Base-by-base conservation (phyloP, 2,888 invertebrate species). In the Athrips mouffetella region DNA sequence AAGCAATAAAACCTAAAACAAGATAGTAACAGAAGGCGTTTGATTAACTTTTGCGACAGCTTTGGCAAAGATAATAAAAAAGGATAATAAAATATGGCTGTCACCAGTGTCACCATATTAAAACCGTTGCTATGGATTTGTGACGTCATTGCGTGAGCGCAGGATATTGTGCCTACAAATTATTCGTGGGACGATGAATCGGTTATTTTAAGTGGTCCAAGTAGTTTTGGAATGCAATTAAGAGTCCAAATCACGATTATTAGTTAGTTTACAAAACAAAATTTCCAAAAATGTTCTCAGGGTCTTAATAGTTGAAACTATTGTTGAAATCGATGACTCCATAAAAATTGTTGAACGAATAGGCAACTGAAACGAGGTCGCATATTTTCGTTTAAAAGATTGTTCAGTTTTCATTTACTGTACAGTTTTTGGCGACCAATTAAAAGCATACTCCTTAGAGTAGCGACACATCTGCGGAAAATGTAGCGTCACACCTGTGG, bases 81-180 rank as follows among this genome's bases (percentile, higher is more conserved):
- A 33, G 41, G 6, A 33, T 54, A 25, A 52, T n/a, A 48, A 55
- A 50, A 52, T 52, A 54, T 51, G 49, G 30, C 51, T 46, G 52
- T 52, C 47, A 39, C 49, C 37, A 60, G 23, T n/a, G n/a, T n/a
- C n/a, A n/a, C n/a, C n/a, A n/a, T n/a, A n/a, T n/a, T 61, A 50
- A 62, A 62, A 58, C 40, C 51, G 60, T 57, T 51, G 20, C 46
- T 18, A 33, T 21, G 39, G 42, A 7, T 13, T 23, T 25, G 18
- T 44, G 42, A 42, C 31, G 31, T 33, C 20, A 39, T 2, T 49
- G 57, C 53, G 51, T 55, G 48, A 52, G 52, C 54, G 59, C 53
- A 53, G 61, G 59, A 59, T 60, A 54, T 55, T 48, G 20, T 37
- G 37, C 20, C 37, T 37, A 37, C 48, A 58, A 48, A 21, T 37